Evolutionary conservation across 2,797 vertebrate genomes (phyloP).

Genomic region (Melanogrammus aeglefinus): DNA sequence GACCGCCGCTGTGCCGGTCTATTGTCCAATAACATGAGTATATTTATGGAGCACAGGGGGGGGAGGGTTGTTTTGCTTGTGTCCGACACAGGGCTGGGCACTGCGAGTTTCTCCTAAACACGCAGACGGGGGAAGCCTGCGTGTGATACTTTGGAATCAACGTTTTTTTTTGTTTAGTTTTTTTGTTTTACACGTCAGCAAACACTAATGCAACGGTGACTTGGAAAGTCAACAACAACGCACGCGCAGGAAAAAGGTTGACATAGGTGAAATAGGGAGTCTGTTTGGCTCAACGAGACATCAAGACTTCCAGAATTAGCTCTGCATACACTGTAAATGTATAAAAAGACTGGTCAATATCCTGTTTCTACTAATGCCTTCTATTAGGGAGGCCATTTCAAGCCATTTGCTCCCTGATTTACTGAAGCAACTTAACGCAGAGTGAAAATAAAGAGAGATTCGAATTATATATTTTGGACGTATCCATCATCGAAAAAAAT

Average conservation of each 20-base stretch:
- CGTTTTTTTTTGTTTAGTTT: neutral
- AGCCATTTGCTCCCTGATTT: neutral
- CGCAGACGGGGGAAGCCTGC: neutral
- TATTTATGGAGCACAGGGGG: constrained; percentile 15
- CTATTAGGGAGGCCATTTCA: neutral
- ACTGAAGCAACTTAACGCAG: neutral
- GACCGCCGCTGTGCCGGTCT: constrained; percentile 30
- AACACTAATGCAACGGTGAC: constrained; percentile 50
- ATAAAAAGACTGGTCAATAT: constrained; percentile 1
- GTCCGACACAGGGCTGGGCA: neutral
- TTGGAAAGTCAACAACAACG: constrained; percentile 49
- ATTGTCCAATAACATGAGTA: constrained; percentile 38
- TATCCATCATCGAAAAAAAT: neutral
- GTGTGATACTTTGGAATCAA: constrained; percentile 27
- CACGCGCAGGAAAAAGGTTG: neutral
- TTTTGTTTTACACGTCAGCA: constrained; percentile 25
- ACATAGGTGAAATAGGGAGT: constrained; percentile 30
- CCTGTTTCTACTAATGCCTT: neutral
- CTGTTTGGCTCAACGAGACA: constrained; percentile 17
- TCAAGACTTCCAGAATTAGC: constrained; percentile 18
- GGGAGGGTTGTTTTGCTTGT: neutral
- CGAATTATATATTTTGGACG: no score
- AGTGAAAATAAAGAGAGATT: neutral
- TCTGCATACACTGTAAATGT: constrained; percentile 8
- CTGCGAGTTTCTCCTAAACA: neutral